These are phyloP conservation scores for Andricus curvator DNA, from an alignment of 2,888 invertebrate species.

Conservation along the genomic window DNA sequence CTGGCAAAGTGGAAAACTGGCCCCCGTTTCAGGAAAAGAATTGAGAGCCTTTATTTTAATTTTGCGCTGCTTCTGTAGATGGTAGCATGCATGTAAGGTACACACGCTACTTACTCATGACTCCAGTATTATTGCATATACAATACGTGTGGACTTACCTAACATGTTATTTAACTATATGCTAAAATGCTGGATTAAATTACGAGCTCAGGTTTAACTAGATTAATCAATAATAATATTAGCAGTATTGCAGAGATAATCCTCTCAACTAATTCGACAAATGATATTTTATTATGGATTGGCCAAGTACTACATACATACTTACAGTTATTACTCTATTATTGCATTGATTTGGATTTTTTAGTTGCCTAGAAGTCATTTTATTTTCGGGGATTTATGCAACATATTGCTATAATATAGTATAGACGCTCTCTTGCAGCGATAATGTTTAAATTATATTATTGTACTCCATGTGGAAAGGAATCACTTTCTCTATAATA, in stretches of 20 bases:
- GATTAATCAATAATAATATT: slow-evolving; percentile 4
- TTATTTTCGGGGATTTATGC: too few relatives aligned
- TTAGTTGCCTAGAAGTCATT: too few relatives aligned
- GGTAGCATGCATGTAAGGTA: not conserved
- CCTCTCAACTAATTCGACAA: not conserved
- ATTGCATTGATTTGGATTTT: too few relatives aligned
- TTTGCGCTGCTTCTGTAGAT: slow-evolving; percentile 41
- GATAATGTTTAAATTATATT: too few relatives aligned
- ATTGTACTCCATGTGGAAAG: too few relatives aligned
- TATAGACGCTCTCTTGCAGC: too few relatives aligned
- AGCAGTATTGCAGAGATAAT: not conserved
- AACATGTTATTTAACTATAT: slow-evolving; percentile 47
- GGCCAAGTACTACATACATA: too few relatives aligned
- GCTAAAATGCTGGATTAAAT: slow-evolving; percentile 8
- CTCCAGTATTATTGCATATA: slow-evolving; percentile 8
- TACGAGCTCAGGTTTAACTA: not conserved
- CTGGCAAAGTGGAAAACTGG: slow-evolving; percentile 43
- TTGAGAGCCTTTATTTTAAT: slow-evolving; percentile 30
- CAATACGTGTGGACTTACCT: slow-evolving; percentile 60
- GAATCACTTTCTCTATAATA: too few relatives aligned
- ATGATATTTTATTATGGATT: too few relatives aligned
- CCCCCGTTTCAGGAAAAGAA: slow-evolving; percentile 60
- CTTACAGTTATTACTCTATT: too few relatives aligned
- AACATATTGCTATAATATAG: too few relatives aligned
- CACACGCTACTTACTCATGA: not conserved